A percentile compares a stretch with the other conserved stretches of the same genome.
Evolutionary conservation across 2,113 vertebrate genomes (phyloP).

Genomic region (Seriola rivoliana): DNA sequence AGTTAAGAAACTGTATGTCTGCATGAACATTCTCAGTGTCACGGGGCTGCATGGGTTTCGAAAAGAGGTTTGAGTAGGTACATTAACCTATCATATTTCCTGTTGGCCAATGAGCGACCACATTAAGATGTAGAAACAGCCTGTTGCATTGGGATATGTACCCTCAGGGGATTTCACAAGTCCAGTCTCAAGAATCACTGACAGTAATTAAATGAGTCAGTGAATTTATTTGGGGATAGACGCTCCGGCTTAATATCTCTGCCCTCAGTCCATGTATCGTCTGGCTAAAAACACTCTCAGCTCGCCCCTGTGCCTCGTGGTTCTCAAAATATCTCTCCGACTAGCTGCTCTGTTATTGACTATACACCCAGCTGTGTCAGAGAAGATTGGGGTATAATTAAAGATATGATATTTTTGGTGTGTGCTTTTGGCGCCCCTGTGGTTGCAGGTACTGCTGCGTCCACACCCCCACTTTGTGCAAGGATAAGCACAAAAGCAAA

Average conservation of each 20-base stretch:
- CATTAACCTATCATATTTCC: slow-evolving; percentile 6
- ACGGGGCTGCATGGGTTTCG: neutral
- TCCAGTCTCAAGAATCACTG: slow-evolving; percentile 5
- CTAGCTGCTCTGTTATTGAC: neutral
- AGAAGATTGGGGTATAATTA: slow-evolving; percentile 38
- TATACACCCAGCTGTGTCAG: slow-evolving; percentile 1
- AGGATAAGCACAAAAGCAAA: slow-evolving; percentile 5
- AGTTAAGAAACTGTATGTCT: neutral
- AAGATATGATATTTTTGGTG: slow-evolving; percentile 39
- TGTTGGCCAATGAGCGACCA: neutral
- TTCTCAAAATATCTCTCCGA: slow-evolving; percentile 9
- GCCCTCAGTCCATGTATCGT: slow-evolving; percentile 9
- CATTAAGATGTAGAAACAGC: neutral
- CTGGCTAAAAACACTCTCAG: neutral
- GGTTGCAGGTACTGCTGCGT: slow-evolving; percentile 12
- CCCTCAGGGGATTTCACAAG: neutral
- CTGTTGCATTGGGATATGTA: neutral
- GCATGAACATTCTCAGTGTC: neutral
- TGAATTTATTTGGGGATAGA: slow-evolving; percentile 6
- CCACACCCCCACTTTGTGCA: neutral
- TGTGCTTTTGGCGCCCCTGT: slow-evolving; percentile 5
- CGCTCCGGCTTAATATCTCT: slow-evolving; percentile 17
- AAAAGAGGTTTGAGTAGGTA: neutral
- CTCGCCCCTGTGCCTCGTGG: neutral
- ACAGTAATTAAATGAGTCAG: slow-evolving; percentile 25